Percentiles rank a stretch among this genome's conserved stretches.
Evolutionary conservation across 1,140 invertebrate genomes (phyloP).

Genomic region (Caenorhabditis remanei): DNA sequence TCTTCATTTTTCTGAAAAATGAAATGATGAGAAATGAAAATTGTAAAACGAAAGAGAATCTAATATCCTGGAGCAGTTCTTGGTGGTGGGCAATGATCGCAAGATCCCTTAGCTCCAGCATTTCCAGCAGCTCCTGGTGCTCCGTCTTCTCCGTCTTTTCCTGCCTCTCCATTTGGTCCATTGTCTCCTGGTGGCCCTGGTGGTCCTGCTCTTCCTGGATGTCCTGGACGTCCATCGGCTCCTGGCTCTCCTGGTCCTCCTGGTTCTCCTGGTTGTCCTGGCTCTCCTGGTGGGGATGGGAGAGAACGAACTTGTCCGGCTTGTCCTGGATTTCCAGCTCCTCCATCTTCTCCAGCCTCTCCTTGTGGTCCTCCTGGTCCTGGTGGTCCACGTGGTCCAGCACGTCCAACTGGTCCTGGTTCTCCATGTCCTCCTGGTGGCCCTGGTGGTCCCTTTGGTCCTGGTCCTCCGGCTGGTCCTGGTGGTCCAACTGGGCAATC

Average conservation of each 20-base stretch:
- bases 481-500: constrained; percentile 63
- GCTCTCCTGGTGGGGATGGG: constrained; percentile 46
- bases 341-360: constrained; percentile 62
- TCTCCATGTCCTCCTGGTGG: constrained; percentile 59
- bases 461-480: constrained; percentile 61
- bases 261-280: constrained; percentile 62
- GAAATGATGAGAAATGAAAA: neutral
- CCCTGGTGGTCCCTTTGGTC: constrained; percentile 63
- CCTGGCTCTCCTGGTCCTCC: constrained; percentile 60
- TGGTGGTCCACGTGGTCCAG: constrained; percentile 62
- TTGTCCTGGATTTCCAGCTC: constrained; percentile 58
- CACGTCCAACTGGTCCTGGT: constrained; percentile 59
- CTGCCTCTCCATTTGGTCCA: constrained; percentile 60
- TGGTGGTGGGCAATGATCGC: constrained; percentile 64
- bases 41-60: neutral
- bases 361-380: constrained; percentile 64
- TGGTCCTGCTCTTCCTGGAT: constrained; percentile 59
- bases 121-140: constrained; percentile 57
- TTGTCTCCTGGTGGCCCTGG: constrained; percentile 63
- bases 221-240: constrained; percentile 60
- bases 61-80: constrained; percentile 66
- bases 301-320: constrained; percentile 58
- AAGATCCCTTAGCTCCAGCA: constrained; percentile 61
- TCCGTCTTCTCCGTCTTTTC: constrained; percentile 63
- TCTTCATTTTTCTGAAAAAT: constrained; percentile 8